Base-by-base conservation (phyloP, 2,888 invertebrate genomes). In the Caenorhabditis sulstoni region DNA sequence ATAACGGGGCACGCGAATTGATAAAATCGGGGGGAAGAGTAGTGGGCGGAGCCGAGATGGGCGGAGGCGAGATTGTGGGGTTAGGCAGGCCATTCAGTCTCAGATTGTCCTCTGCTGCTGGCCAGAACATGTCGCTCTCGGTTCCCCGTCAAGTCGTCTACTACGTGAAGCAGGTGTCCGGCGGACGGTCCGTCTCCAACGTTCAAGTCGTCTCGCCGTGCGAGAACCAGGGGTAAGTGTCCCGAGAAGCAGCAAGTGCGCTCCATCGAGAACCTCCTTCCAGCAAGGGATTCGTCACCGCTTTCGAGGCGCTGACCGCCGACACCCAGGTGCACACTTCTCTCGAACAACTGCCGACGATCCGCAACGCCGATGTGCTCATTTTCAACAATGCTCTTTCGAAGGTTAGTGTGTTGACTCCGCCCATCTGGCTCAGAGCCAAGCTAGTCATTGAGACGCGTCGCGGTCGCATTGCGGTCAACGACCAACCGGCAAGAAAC, bases 171-270 rank as follows among this genome's bases (percentile, higher is more conserved):
- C 57, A 79, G 49, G 70, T 71, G 4, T 12, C 71, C 50, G 65
- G 39, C 18, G 77, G 67, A n/a, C 18, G 50, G 41, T 49, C 47
- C 9, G 18, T 71, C 18, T 41, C 62, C 22, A 68, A 64, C 20
- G 83, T 81, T 1, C 79, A 79, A 29, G 71, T 81, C 12, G 57
- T 83, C 11, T 71, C 81, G 18, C 66, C 71, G 20, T 81, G 79
- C 23, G 50, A 64, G 52, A 61, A 74, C 16, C 70, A 57, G 12
- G 70, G 66, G 81, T 81, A 9, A 58, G 67, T 50, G 14, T 18
- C 57, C n/a, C 29, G 23, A 2, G n/a, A n/a, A n/a, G n/a, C n/a
- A n/a, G 39, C 7, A 37, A 12, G 18, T n/a, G 8, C 29, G 39
- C 58, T 22, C 39, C 58, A 58, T 37, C 39, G 35, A 14, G 23